These are phyloP conservation scores for Parauchenoglanis ngamensis DNA, from an alignment of 2,797 vertebrate genomes.

Conservation along the genomic window DNA sequence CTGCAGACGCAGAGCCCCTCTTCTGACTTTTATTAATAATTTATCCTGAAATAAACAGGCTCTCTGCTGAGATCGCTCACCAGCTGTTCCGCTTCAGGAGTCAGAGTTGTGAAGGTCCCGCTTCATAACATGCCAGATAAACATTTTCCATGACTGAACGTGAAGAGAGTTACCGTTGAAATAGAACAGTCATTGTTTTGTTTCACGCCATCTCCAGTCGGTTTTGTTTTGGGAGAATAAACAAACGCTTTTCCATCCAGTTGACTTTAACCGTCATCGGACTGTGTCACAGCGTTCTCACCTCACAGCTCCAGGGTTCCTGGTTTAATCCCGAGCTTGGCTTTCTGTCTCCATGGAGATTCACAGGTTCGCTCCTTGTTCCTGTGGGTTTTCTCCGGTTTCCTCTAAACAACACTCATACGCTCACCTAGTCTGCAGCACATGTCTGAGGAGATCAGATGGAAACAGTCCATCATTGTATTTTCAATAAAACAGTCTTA, in stretches of 20 bases:
- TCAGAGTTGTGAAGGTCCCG: not conserved
- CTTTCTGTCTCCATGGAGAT: not conserved
- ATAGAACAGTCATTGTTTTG: not conserved
- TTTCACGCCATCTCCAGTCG: not conserved
- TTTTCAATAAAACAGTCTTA: no score
- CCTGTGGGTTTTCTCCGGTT: not conserved
- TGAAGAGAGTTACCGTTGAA: not conserved
- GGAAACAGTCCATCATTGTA: not conserved
- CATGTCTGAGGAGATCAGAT: conserved; percentile 56
- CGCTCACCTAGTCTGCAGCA: conserved; percentile 30
- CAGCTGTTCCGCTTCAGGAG: conserved; percentile 7
- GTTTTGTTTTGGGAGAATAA: not conserved
- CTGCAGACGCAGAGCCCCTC: not conserved
- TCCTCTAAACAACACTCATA: not conserved
- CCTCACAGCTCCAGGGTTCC: not conserved
- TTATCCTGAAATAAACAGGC: conserved; percentile 10
- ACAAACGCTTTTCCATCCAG: not conserved
- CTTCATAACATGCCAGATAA: not conserved
- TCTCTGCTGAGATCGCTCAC: not conserved
- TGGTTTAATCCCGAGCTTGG: not conserved
- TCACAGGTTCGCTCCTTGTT: not conserved
- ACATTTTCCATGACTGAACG: not conserved
- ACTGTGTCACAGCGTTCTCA: not conserved
- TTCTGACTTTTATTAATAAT: conserved; percentile 26
- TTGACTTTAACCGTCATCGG: no score